Evolutionary conservation across 1,140 invertebrate genomes (phyloP).

Genomic region (Araneus ventricosus): DNA sequence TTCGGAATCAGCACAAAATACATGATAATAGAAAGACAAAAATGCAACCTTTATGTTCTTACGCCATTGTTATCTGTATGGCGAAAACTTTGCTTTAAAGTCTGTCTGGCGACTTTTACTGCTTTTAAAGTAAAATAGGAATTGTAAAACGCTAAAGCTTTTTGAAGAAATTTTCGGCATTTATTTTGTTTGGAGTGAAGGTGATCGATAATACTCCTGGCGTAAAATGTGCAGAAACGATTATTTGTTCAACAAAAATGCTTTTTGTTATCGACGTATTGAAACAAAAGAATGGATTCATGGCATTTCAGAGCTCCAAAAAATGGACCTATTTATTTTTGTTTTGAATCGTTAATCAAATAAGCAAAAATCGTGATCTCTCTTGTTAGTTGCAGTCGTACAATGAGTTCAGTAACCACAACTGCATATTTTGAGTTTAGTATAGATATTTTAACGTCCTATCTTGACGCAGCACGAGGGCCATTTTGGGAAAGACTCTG

Average conservation of each 20-base stretch:
- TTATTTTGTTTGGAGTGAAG: neutral
- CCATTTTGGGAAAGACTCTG: too few species aligned
- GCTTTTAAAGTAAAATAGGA: neutral
- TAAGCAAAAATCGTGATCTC: too few species aligned
- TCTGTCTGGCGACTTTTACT: neutral
- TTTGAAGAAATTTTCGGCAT: neutral
- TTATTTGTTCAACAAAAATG: neutral
- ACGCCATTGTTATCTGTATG: neutral
- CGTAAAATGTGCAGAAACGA: neutral
- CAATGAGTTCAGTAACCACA: too few species aligned
- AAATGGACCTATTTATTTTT: neutral
- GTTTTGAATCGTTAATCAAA: neutral
- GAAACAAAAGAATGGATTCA: neutral
- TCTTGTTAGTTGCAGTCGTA: too few species aligned
- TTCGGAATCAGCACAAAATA: too few species aligned
- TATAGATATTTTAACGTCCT: too few species aligned
- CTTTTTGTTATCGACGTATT: neutral
- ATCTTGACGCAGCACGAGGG: too few species aligned
- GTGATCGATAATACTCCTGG: neutral
- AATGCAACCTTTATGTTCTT: neutral
- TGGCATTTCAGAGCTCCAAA: neutral
- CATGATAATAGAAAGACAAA: neutral
- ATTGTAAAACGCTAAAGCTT: conserved; percentile 7
- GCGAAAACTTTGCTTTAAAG: neutral
- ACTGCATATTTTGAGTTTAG: too few species aligned